A percentile compares a stretch with the other conserved stretches of the same genome.
Evolutionary conservation across 35 echinoderm and acorn worm species (phyloP).

Genomic region (Ophiothrix spiculata): DNA sequence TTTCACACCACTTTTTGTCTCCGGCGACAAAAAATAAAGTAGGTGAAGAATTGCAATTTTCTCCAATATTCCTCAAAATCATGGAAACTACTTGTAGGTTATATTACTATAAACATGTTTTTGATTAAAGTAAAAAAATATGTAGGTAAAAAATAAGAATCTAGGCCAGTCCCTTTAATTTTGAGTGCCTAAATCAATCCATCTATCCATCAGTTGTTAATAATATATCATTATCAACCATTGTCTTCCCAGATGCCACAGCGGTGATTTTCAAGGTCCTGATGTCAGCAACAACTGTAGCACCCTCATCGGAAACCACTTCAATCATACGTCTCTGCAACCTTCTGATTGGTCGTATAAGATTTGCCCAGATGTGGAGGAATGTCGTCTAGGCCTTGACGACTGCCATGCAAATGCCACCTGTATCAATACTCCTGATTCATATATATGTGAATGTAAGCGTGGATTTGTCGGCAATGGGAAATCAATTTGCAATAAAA

Average conservation of each 20-base stretch:
- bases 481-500: slow-evolving; percentile 41
- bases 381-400: slow-evolving; percentile 53
- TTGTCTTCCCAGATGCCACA: slow-evolving; percentile 44
- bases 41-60: too few species aligned
- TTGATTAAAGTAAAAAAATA: too few species aligned
- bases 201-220: background rate
- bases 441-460: slow-evolving; percentile 75
- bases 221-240: too few species aligned
- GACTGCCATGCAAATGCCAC: slow-evolving; percentile 75
- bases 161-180: too few species aligned
- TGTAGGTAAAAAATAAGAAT: too few species aligned
- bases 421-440: slow-evolving; percentile 47
- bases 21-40: too few species aligned
- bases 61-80: too few species aligned
- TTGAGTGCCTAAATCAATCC: background rate
- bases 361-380: slow-evolving; percentile 65
- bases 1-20: too few species aligned
- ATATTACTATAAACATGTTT: too few species aligned
- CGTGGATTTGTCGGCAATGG: slow-evolving; percentile 83
- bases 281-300: slow-evolving; percentile 16
- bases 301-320: slow-evolving; percentile 12
- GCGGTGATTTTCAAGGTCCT: slow-evolving; percentile 68
- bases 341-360: slow-evolving; percentile 78
- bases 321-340: slow-evolving; percentile 21
- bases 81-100: too few species aligned